Evolutionary conservation across 1,140 invertebrate genomes (phyloP).

Genomic region (Cyrtorhinus lividipennis): DNA sequence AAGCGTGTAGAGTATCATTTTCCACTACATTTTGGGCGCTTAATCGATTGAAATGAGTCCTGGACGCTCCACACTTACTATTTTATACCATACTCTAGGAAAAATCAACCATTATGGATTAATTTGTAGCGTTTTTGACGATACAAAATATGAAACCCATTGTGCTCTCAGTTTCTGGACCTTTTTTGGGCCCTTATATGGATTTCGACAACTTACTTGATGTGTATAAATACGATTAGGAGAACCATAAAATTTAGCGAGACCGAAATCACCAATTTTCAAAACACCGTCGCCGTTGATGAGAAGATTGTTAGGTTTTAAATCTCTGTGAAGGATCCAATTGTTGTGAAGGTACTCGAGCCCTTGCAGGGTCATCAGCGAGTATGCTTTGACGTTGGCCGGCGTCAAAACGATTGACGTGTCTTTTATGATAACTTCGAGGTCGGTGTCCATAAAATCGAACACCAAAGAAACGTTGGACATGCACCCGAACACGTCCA

Average conservation of each 20-base stretch:
- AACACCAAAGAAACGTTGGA: constrained; percentile 99
- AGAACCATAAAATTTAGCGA: constrained; percentile 94
- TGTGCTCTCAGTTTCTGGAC: too few relatives aligned
- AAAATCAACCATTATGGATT: too few relatives aligned
- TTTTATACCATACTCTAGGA: too few relatives aligned
- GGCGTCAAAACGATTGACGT: constrained; percentile 75
- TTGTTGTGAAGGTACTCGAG: constrained; percentile 90
- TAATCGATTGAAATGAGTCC: too few relatives aligned
- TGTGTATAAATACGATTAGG: constrained; percentile 93
- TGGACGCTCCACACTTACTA: too few relatives aligned
- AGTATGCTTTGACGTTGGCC: constrained; percentile 90
- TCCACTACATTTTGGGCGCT: too few relatives aligned
- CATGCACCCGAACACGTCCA: constrained; percentile 94
- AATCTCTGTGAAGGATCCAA: constrained; percentile 96
- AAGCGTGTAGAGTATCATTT: too few relatives aligned
- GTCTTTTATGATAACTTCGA: constrained; percentile 86
- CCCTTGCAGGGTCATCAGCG: constrained; percentile 86
- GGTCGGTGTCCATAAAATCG: constrained; percentile 99
- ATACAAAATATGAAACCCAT: too few relatives aligned
- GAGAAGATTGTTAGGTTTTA: constrained; percentile 97
- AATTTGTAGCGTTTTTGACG: too few relatives aligned
- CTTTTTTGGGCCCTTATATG: too few relatives aligned
- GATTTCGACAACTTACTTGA: too few relatives aligned
- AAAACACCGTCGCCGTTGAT: constrained; percentile 84
- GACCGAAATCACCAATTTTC: constrained; percentile 97